Percentiles rank a stretch among this genome's conserved stretches.
Conservation (phyloP, 2,797 vertebrate species). For the Basileuterus tristriatus region DNA sequence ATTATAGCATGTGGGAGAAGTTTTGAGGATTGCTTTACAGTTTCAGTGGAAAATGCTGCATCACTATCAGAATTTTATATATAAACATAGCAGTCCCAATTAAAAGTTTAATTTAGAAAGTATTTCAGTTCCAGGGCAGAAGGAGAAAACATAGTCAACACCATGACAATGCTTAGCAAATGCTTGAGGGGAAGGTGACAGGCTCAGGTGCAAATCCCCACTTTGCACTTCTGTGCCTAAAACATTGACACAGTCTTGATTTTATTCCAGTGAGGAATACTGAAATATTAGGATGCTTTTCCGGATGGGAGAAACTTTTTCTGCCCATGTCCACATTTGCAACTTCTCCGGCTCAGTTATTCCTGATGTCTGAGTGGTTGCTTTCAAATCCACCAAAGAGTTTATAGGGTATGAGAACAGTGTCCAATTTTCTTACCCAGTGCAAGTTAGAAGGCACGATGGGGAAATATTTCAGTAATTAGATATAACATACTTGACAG, state of each 20-base stretch:
- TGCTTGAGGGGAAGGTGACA: background rate
- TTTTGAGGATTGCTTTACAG: background rate
- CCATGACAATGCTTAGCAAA: background rate
- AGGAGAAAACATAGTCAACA: background rate
- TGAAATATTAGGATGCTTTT: background rate
- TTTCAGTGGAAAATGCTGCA: background rate
- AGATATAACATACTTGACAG: background rate
- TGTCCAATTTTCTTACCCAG: background rate
- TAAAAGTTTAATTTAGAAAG: background rate
- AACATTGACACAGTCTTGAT: background rate
- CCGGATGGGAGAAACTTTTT: background rate
- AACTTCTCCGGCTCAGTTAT: background rate
- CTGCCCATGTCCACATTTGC: background rate
- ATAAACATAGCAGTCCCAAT: background rate
- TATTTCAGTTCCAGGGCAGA: background rate
- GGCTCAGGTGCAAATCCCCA: background rate
- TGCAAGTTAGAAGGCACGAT: background rate
- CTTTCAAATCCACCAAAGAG: background rate
- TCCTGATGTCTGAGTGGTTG: background rate
- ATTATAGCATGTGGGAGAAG: background rate
- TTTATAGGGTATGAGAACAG: background rate
- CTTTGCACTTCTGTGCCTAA: background rate
- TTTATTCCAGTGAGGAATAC: background rate
- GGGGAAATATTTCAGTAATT: background rate
- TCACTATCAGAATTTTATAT: background rate